Conservation (phyloP, 1,140 invertebrate genomes). For the Bactericera cockerelli region DNA sequence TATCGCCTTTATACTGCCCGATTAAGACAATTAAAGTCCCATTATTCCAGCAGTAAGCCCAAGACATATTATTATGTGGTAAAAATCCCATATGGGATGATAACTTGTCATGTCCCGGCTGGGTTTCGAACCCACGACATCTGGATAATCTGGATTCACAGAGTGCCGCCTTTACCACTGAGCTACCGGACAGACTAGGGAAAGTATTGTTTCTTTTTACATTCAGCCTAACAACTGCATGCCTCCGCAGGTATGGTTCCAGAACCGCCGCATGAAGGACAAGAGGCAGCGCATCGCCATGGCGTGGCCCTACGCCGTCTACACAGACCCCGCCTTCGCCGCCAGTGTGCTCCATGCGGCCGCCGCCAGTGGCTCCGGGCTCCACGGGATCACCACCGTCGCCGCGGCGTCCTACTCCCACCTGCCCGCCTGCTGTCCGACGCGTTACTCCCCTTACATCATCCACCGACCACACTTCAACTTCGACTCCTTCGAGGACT, state of each 20-base stretch:
- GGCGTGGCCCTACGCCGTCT: conserved; percentile 88
- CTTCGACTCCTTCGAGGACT: not conserved
- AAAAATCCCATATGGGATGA: too few relatives aligned
- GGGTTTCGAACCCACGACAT: too few relatives aligned
- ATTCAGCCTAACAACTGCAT: too few relatives aligned
- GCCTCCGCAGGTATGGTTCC: conserved; percentile 89
- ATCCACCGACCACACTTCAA: not conserved
- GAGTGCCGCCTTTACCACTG: too few relatives aligned
- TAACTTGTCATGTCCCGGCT: too few relatives aligned
- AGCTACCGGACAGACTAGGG: too few relatives aligned
- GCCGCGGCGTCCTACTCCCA: conserved; percentile 23
- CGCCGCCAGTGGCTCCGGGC: conserved; percentile 27
- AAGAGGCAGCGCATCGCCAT: conserved; percentile 86
- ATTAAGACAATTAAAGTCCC: too few relatives aligned
- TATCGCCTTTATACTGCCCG: too few relatives aligned
- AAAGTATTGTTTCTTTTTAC: too few relatives aligned
- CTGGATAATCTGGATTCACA: too few relatives aligned
- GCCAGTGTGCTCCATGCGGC: conserved; percentile 82
- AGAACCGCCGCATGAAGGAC: conserved; percentile 98
- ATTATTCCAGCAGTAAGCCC: too few relatives aligned
- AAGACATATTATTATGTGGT: too few relatives aligned
- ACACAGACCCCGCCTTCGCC: conserved; percentile 79
- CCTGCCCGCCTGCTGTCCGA: conserved; percentile 5
- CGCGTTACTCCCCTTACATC: conserved; percentile 10
- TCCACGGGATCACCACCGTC: conserved; percentile 26